Evolutionary conservation across 2,113 vertebrate genomes (phyloP), one percentile per base, ranked within the genome.

Genomic region (Gavialis gangeticus): DNA sequence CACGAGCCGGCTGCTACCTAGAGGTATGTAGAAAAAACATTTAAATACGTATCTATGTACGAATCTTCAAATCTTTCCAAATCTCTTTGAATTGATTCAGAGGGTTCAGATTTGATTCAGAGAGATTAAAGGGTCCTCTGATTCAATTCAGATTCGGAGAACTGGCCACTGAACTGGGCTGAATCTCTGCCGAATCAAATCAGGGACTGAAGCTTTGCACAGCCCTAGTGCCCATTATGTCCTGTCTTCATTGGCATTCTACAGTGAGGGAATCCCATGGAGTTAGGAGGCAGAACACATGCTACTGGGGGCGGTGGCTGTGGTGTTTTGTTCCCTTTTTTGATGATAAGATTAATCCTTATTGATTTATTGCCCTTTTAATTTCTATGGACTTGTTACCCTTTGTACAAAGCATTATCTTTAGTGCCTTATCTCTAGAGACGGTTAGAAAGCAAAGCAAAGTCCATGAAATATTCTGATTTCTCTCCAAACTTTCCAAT

Each of bases 171-270:
- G 9, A 46, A 79, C 64, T 73, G 0, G 0, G 30, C 4, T 58
- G 88, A 25, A 88, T 64, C 71, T 63, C 46, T 9, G 85, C 84
- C 88, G 85, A 89, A 89, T 28, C 18, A 27, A 75, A 46, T 46
- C 6, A 54, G 19, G 6, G 75, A 67, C 56, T 91, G 93, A 95
- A 93, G 25, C 37, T 71, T 82, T n/a, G 34, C 7, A 2, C 46
- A 46, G 46, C 46, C 2, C 46, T 46, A 46, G 46, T 46, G 46
- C 46, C 46, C 46, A 46, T 46, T 56, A 4, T 25, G 19, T 24
- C 24, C 25, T 90, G n/a, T 37, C 90, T 56, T 22, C 59, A 85
- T 34, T 22, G 78, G 25, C 1, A 62, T 75, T 90, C 87, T 75
- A 30, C 67, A 85, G 66, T 90, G 85, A 85, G 18, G 58, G 17